These are phyloP conservation scores for Pantherophis alleghaniensis DNA, from an alignment of 2,797 vertebrate genomes.

Conservation along the genomic window DNA sequence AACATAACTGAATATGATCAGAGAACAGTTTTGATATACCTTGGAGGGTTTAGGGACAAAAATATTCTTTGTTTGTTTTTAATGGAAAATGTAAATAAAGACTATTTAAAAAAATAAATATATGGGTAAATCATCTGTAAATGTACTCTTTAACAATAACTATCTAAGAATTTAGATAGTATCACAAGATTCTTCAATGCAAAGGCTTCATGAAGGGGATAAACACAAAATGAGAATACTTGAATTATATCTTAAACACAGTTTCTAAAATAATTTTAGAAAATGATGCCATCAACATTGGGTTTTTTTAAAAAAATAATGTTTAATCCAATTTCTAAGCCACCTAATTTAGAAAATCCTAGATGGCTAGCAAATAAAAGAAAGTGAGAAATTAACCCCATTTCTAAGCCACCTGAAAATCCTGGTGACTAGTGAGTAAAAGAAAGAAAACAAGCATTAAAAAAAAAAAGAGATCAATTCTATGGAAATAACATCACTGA, in stretches of 20 bases:
- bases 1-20: not conserved
- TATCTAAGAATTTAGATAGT: not conserved
- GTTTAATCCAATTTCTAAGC: not conserved
- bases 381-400: not conserved
- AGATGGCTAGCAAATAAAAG: not conserved
- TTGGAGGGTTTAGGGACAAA: not conserved
- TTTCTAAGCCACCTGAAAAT: not conserved
- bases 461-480: not conserved
- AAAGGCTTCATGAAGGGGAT: not conserved
- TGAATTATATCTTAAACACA: not conserved
- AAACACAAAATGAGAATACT: not conserved
- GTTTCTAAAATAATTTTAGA: not conserved
- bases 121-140: not conserved
- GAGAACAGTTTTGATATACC: not conserved
- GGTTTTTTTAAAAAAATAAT: not conserved
- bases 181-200: too few species aligned
- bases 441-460: not conserved
- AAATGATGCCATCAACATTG: not conserved
- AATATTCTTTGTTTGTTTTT: not conserved
- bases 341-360: not conserved
- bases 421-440: not conserved
- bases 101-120: too few species aligned
- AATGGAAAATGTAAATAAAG: too few species aligned
- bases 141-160: not conserved
- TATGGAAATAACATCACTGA: not conserved